Evolutionary conservation across 2,888 invertebrate genomes (phyloP).

Genomic region (Leuctra nigra): DNA sequence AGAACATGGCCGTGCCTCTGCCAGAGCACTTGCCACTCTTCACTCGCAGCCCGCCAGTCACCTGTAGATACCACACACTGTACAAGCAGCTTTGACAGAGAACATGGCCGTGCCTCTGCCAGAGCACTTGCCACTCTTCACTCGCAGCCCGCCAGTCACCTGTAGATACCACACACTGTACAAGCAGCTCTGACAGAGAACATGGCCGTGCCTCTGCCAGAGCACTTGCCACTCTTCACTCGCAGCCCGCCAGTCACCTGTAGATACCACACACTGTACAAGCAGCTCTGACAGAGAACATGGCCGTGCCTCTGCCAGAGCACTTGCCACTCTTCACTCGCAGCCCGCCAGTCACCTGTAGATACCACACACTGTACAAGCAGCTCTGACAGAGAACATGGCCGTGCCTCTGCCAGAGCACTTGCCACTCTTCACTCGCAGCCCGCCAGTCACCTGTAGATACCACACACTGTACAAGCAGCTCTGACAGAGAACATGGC

Average conservation of each 20-base stretch:
- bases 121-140: neutral
- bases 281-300: too few relatives aligned
- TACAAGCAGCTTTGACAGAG: neutral
- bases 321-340: neutral
- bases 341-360: neutral
- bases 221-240: neutral
- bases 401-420: neutral
- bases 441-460: neutral
- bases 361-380: too few relatives aligned
- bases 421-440: neutral
- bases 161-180: too few relatives aligned
- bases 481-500: too few relatives aligned
- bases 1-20: constrained; percentile 3
- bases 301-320: neutral
- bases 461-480: too few relatives aligned
- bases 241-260: neutral
- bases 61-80: neutral
- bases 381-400: too few relatives aligned
- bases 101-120: constrained; percentile 5
- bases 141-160: neutral
- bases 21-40: neutral
- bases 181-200: neutral
- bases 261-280: too few relatives aligned
- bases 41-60: neutral
- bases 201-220: neutral